Evolutionary conservation across 2,797 vertebrate genomes (phyloP), one percentile per base, ranked within the genome.

Genomic region (Forpus xanthops): DNA sequence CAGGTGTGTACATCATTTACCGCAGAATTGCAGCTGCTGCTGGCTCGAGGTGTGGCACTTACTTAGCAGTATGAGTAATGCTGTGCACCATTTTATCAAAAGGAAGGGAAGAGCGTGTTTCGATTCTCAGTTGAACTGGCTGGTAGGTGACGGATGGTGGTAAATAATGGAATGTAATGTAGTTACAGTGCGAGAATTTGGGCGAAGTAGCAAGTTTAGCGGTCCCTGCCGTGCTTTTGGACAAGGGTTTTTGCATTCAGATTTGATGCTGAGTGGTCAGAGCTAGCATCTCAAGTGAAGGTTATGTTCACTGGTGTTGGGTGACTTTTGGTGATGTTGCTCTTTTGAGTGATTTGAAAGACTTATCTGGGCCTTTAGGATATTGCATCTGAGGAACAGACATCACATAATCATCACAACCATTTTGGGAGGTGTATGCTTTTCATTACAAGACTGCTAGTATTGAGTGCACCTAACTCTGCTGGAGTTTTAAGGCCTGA

Each of bases 31-130:
- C 47, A 82, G 75, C 35, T 0, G 6, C 78, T 18, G 44, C 61
- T 45, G 82, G 52, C 47, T 71, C 49, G 75, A 58, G 28, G 12
- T 6, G 62, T 4, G 23, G 33, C 15, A 27, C 8, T 81, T 65
- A 14, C 42, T 45, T 35, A 42, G 52, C 52, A 21, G 14, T 4
- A 15, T 0, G 2, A 1, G 2, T 8, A 31, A 12, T 15, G 24
- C 42, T 52, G 25, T 24, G 64, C 39, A 24, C 55, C 13, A 3
- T 52, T 81, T 66, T 28, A 20, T 21, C 70, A 37, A 53, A n/a
- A 56, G 60, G 27, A 58, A 72, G 5, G 2, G 11, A 72, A 39
- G 44, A 74, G 9, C 3, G 0, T 37, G 71, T 66, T 53, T 65
- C 0, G 1, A 12, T 76, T 66, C 71, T 84, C 42, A 3, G 50